These are phyloP conservation scores for Phytoseiulus persimilis DNA, from an alignment of 2,888 invertebrate species.

Conservation along the genomic window DNA sequence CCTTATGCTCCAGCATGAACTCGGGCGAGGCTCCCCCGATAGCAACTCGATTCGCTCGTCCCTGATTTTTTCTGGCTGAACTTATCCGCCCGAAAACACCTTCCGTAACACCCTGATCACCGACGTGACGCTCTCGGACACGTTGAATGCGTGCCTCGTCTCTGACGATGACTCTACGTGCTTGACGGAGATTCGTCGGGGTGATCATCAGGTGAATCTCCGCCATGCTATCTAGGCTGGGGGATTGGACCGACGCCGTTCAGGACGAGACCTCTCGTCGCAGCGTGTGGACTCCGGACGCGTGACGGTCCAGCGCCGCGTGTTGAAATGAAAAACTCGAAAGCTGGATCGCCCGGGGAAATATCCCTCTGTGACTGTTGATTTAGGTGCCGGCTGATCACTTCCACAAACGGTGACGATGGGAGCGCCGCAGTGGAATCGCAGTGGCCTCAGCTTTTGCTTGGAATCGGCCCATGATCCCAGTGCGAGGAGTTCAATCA, in stretches of 20 bases:
- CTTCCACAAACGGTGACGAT: no score
- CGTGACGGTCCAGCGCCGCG: no score
- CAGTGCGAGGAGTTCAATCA: neutral
- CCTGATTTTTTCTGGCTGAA: neutral
- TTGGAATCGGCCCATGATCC: neutral
- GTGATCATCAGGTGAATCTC: no score
- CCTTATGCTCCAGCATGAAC: neutral
- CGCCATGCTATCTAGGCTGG: no score
- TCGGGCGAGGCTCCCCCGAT: neutral
- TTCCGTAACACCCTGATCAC: neutral
- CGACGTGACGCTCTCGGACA: neutral
- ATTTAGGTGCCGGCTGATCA: neutral
- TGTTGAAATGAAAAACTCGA: no score
- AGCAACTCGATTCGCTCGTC: neutral
- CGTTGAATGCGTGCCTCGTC: no score
- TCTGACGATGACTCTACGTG: no score
- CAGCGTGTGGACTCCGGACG: no score
- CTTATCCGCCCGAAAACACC: neutral
- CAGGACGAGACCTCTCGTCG: no score
- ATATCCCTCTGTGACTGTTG: neutral
- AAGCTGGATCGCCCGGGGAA: no score
- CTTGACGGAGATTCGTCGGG: no score
- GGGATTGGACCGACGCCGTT: no score
- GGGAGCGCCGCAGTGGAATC: neutral
- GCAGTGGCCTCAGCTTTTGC: neutral